Conservation (phyloP, 2,797 vertebrate genomes). For the Rhabdophis nuchalis region DNA sequence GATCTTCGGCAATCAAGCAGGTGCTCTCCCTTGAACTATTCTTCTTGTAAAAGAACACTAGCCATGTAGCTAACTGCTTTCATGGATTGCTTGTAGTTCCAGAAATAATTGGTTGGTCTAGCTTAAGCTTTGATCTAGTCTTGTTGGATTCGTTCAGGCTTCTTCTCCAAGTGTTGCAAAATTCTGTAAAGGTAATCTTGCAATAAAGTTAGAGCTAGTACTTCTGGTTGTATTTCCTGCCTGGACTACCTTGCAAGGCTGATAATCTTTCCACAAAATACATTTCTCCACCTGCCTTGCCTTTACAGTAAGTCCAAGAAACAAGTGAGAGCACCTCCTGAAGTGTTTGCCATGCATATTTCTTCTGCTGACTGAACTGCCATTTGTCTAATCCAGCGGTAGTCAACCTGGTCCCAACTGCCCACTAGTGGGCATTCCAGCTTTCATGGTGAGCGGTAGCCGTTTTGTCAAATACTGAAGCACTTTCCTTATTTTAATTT, state of each 20-base stretch:
- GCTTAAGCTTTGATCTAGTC: not conserved
- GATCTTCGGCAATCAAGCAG: not conserved
- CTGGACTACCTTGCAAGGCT: not conserved
- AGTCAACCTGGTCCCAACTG: too few relatives aligned
- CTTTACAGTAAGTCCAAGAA: not conserved
- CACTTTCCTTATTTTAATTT: too few relatives aligned
- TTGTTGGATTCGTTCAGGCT: not conserved
- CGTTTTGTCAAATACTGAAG: too few relatives aligned
- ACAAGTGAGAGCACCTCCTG: not conserved
- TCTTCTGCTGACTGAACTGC: not conserved
- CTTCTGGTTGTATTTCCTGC: not conserved
- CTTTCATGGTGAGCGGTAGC: too few relatives aligned
- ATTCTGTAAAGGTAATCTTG: not conserved
- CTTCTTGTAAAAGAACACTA: not conserved
- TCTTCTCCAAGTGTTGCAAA: not conserved
- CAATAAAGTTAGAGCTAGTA: not conserved
- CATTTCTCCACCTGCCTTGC: not conserved
- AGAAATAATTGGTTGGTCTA: not conserved
- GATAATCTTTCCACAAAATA: not conserved
- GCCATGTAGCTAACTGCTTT: not conserved
- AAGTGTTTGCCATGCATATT: not conserved
- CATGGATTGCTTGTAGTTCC: not conserved
- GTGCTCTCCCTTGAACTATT: not conserved
- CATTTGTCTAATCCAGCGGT: not conserved
- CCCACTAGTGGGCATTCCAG: too few relatives aligned